Base-by-base conservation (phyloP, 1,140 invertebrate genomes). In the Drosophila varians region DNA sequence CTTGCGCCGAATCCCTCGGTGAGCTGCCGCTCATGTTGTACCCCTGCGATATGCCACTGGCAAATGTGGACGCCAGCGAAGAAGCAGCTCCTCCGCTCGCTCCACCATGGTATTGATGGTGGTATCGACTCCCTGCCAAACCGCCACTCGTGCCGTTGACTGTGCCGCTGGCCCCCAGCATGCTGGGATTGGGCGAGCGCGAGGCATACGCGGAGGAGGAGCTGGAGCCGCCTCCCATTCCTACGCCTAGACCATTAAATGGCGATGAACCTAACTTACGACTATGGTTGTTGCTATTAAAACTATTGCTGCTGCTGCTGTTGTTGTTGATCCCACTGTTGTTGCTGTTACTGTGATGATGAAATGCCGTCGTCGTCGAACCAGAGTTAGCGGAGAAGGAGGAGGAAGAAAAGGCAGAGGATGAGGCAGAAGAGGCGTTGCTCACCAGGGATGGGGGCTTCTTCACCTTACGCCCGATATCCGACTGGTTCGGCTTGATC, bases 401-500 rank as follows among this genome's bases (percentile, higher is more conserved):
- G 19, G 71, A 74, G 23, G 68, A 64, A 28, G 77, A 48, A 28
- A 51, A 34, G 9, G 53, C 48, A 23, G 40, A 57, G 52, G 54
- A 43, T 36, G 49, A 7, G 26, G 40, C 45, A 28, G 26, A 28
- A 7, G 69, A 62, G 12, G 70, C 47, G 21, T 73, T 26, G 19
- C 34, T 16, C 9, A 47, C 36, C 34, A 53, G 55, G 21, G 62
- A 40, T 36, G 65, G 12, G 7, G 84, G 73, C 71, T 89, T 90
- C 61, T 97, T 97, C 71, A 96, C 94, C 91, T 96, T 96, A 61
- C 95, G 93, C 40, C 97, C 96, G 80, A 97, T 96, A 92, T 96
- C 95, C 73, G 95, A 95, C 88, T 96, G 95, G 92, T 96, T 96
- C 64, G 96, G 94, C 93, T 98, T 97, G 80, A 98, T 98, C 87